Evolutionary conservation across 1,140 invertebrate species (phyloP).

Genomic region (Drosophila trapezifrons): DNA sequence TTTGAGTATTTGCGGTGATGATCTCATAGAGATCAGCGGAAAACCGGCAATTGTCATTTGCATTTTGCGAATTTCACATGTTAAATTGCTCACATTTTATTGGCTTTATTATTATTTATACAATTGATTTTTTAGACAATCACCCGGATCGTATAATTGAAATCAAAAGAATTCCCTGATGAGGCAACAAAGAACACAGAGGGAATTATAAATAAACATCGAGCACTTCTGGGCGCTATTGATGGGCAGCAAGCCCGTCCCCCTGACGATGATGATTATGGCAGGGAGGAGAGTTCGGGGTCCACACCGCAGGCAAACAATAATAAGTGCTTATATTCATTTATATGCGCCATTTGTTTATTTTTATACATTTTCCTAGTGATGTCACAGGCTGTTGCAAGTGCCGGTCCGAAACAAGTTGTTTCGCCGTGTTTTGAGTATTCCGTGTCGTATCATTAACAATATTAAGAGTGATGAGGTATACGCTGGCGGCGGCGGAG

Average conservation of each 20-base stretch:
- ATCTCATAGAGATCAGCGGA: conserved; percentile 70
- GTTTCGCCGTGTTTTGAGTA: conserved; percentile 29
- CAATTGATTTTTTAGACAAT: conserved; percentile 53
- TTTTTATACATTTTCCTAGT: conserved; percentile 78
- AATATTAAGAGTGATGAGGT: conserved; percentile 41
- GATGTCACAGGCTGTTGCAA: conserved; percentile 65
- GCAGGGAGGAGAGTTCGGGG: not conserved
- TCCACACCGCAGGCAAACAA: conserved; percentile 9
- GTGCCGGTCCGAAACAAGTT: conserved; percentile 61
- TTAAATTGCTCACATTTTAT: conserved; percentile 63
- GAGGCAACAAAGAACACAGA: conserved; percentile 36
- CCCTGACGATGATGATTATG: too few relatives aligned
- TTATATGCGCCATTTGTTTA: conserved; percentile 66
- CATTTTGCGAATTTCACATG: conserved; percentile 47
- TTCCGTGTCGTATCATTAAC: conserved; percentile 52
- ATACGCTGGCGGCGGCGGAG: not conserved
- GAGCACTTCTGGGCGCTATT: conserved; percentile 48
- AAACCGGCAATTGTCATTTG: conserved; percentile 43
- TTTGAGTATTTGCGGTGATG: conserved; percentile 45
- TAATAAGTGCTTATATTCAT: conserved; percentile 51
- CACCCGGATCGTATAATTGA: conserved; percentile 13
- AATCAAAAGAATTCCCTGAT: conserved; percentile 48
- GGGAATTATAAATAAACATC: conserved; percentile 42
- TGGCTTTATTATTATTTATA: conserved; percentile 55
- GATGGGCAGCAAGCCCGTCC: conserved; percentile 55